These are phyloP conservation scores for Adineta ricciae DNA, from an alignment of 2,888 invertebrate species.

Conservation along the genomic window DNA sequence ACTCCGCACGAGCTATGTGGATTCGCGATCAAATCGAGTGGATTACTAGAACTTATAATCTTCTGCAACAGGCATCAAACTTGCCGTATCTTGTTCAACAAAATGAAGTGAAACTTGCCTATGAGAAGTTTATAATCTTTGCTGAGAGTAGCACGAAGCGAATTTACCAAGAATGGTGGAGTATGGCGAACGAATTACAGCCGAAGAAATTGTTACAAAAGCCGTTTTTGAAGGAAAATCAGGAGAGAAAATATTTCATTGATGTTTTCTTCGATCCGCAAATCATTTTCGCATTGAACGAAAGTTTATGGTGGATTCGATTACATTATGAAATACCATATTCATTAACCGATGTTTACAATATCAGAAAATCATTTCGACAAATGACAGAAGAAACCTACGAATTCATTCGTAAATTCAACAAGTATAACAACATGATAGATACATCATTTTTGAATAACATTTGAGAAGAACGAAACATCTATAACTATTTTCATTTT, in stretches of 20 bases:
- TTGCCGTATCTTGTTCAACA: background rate
- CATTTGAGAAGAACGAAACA: too few species aligned
- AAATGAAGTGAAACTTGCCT: background rate
- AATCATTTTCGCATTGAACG: background rate
- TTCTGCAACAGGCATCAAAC: background rate
- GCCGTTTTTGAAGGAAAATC: background rate
- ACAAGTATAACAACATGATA: background rate
- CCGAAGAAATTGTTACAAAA: background rate
- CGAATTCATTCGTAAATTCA: background rate
- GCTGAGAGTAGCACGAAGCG: background rate
- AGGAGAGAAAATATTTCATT: background rate
- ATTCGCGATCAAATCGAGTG: background rate
- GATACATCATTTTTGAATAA: background rate
- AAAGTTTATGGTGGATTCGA: background rate
- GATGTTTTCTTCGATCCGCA: conserved; percentile 11
- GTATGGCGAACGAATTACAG: background rate
- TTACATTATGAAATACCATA: background rate
- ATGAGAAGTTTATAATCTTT: background rate
- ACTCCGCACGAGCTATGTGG: background rate
- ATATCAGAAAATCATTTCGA: background rate
- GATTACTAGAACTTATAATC: background rate
- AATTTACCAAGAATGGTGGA: background rate
- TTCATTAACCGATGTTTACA: conserved; percentile 9
- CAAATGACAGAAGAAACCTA: conserved; percentile 6
- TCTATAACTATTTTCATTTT: too few species aligned